Evolutionary conservation across 2,888 invertebrate species (phyloP), one percentile per base, ranked within the genome.

Genomic region (Heliconius sara): DNA sequence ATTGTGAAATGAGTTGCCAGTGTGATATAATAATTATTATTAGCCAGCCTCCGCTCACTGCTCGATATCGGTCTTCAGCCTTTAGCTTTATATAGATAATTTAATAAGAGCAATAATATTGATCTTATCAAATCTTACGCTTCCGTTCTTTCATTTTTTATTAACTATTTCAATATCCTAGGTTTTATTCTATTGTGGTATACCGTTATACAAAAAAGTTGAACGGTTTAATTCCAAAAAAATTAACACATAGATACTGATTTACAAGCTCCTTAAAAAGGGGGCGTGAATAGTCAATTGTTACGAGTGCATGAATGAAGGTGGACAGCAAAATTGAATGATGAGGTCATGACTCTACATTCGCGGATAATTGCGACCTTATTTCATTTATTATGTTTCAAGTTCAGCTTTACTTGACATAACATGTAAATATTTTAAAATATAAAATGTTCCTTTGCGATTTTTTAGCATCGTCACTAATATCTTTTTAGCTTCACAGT

Each of bases 311-410:
- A 82, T 84, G 83, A 84, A 86, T 84, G 84, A 83, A 85, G 83
- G 81, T 83, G 86, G 84, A 85, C 86, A 80, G 81, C 83, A 80
- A 82, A 85, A 83, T 82, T 86, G 86, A 85, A 81, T 84, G 86
- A 83, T 83, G 86, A 85, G 92, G 90, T 91, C 91, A 89, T 86
- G 91, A 91, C 90, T 90, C 85, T 79, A 85, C 85, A 86, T 43
- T 70, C 25, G 70, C 43, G 25, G 43, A 19, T 87, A 87, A 87
- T 86, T 85, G 85, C 87, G 90, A 89, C 91, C 91, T 87, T 88
- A 89, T 90, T 91, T 86, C 82, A 73, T 34, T 73, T 73, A 84
- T 73, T 73, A 84, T 70, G 74, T 87, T 87, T 88, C 88, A 90
- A 91, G 88, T 90, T 91, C 88, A 89, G 85, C 85, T 88, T 87